phyloP scores from a whole-genome alignment of 2,113 vertebrate species.

The Callospermophilus lateralis region DNA sequence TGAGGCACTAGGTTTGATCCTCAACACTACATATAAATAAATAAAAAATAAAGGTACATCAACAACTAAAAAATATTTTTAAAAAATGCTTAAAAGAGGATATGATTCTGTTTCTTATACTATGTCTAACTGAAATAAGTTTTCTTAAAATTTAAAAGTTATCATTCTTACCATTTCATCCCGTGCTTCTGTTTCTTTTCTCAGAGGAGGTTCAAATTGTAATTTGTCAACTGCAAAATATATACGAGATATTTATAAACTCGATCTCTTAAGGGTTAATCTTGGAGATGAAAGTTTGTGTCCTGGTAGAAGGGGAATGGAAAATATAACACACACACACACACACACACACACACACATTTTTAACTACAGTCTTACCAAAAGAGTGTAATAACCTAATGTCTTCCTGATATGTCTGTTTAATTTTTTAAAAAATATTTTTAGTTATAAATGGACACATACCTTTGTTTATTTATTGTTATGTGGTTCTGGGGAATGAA shows the following conservation, averaged over 20 bases:
- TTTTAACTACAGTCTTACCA: too few species aligned
- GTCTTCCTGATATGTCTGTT: constrained; percentile 6
- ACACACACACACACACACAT: too few species aligned
- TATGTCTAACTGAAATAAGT: background rate
- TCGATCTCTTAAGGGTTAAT: constrained; percentile 12
- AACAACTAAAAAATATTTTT: too few species aligned
- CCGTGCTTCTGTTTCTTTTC: constrained; percentile 97
- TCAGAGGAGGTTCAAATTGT: constrained; percentile 95
- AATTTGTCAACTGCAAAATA: constrained; percentile 95
- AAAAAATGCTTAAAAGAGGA: background rate
- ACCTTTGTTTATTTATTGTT: too few species aligned
- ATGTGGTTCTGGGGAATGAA: too few species aligned
- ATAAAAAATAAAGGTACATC: too few species aligned
- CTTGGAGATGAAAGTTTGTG: background rate
- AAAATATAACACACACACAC: background rate
- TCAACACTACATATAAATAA: too few species aligned
- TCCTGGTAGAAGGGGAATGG: background rate
- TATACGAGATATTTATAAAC: constrained; percentile 24
- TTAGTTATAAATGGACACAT: too few species aligned
- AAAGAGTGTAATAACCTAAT: constrained; percentile 18
- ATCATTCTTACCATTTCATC: constrained; percentile 93
- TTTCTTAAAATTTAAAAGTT: constrained; percentile 55
- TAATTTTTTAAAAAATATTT: background rate
- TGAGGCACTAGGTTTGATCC: too few species aligned
- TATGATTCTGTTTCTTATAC: constrained; percentile 29